A percentile compares a stretch with the other conserved stretches of the same genome.
Evolutionary conservation across 1,140 invertebrate genomes (phyloP).

Genomic region (Drosophila watanabei): DNA sequence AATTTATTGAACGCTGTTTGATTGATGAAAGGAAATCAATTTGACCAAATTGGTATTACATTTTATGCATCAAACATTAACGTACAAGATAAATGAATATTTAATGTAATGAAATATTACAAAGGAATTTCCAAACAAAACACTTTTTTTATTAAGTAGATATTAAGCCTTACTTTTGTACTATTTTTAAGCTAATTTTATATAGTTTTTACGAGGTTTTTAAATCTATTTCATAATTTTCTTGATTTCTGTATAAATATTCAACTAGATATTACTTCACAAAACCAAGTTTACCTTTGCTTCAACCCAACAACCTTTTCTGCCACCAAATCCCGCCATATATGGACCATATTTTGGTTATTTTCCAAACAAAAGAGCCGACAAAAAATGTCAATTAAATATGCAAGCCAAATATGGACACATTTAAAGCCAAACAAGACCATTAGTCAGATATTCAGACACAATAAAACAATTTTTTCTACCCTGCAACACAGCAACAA

Average conservation of each 20-base stretch:
- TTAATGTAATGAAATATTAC: background rate
- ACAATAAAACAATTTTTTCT: constrained; percentile 16
- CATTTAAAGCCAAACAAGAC: constrained; percentile 40
- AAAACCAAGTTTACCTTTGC: background rate
- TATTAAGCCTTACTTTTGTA: background rate
- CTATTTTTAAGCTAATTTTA: background rate
- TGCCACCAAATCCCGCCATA: background rate
- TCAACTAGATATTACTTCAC: background rate
- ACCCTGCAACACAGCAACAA: constrained; percentile 6
- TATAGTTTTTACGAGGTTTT: background rate
- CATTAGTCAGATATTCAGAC: constrained; percentile 28
- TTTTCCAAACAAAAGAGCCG: constrained; percentile 18
- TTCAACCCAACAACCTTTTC: background rate
- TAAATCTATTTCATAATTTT: background rate
- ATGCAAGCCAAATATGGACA: constrained; percentile 54
- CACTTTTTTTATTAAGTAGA: background rate
- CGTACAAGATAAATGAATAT: background rate
- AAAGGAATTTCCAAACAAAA: background rate
- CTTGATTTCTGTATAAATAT: background rate
- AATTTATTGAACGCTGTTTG: constrained; percentile 26
- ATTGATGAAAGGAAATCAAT: constrained; percentile 33
- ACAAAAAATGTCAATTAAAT: constrained; percentile 33
- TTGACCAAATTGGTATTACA: constrained; percentile 2
- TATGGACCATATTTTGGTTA: constrained; percentile 10
- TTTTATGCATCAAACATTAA: background rate